These are phyloP conservation scores for Gymnocheta viridis DNA, from an alignment of 2,888 invertebrate genomes.

Conservation along the genomic window DNA sequence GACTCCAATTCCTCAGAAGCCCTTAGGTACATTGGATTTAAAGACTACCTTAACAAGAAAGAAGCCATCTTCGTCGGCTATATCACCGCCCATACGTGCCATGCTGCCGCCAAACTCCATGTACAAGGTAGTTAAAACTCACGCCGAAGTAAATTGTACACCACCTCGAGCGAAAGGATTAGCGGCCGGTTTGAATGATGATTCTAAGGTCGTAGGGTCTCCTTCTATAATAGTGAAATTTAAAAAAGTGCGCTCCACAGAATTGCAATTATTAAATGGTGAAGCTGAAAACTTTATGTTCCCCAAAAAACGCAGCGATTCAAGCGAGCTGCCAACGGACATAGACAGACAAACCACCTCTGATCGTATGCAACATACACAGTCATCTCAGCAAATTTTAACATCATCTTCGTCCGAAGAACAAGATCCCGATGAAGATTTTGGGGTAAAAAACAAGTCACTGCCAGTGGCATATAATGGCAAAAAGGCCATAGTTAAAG, in stretches of 20 bases:
- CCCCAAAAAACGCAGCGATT: conserved; percentile 84
- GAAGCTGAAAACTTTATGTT: conserved; percentile 95
- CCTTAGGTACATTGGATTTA: conserved; percentile 58
- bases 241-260: conserved; percentile 88
- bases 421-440: conserved; percentile 54
- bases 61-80: conserved; percentile 71
- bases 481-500: conserved; percentile 72
- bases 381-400: conserved; percentile 72
- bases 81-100: conserved; percentile 80
- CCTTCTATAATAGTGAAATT: conserved; percentile 88
- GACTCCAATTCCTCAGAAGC: conserved; percentile 70
- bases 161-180: conserved; percentile 71
- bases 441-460: neutral
- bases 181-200: conserved; percentile 61
- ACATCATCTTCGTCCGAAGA: conserved; percentile 71
- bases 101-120: conserved; percentile 79
- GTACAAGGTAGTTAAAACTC: conserved; percentile 79
- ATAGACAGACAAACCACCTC: conserved; percentile 83
- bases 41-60: conserved; percentile 71
- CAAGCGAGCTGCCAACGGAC: conserved; percentile 82
- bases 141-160: conserved; percentile 72
- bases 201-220: conserved; percentile 73
- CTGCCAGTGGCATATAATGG: conserved; percentile 9
- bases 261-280: conserved; percentile 89
- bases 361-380: conserved; percentile 73